phyloP scores from a whole-genome alignment of 2,888 invertebrate species.

The Antheraea assamensis region DNA sequence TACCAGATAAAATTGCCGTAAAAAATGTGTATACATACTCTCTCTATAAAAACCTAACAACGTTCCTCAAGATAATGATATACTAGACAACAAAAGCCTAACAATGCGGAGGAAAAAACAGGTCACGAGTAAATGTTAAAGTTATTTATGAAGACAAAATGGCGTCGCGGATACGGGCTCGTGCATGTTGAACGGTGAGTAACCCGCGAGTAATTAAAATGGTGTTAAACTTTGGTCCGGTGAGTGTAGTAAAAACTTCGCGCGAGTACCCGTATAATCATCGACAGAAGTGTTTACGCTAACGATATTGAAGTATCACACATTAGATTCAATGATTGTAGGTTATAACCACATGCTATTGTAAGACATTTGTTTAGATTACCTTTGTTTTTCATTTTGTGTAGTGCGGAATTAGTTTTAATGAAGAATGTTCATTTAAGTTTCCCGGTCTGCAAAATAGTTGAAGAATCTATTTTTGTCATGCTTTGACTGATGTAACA shows the following conservation, averaged over 20 bases:
- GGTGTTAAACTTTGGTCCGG: constrained; percentile 51
- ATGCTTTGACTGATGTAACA: too few relatives aligned
- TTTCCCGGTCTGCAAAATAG: too few relatives aligned
- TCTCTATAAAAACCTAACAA: not conserved
- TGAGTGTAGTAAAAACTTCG: constrained; percentile 59
- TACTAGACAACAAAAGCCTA: constrained; percentile 19
- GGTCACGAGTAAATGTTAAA: constrained; percentile 18
- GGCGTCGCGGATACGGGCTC: constrained; percentile 33
- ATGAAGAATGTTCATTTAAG: too few relatives aligned
- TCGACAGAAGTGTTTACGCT: not conserved
- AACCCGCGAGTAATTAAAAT: constrained; percentile 61
- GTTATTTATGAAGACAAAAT: constrained; percentile 10
- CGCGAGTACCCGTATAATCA: constrained; percentile 20
- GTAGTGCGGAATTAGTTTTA: too few relatives aligned
- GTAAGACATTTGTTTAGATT: not conserved
- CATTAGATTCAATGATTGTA: not conserved
- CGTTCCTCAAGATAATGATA: constrained; percentile 18
- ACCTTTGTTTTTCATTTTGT: not conserved
- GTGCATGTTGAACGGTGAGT: constrained; percentile 48
- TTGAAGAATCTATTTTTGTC: too few relatives aligned
- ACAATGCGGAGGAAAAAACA: constrained; percentile 20
- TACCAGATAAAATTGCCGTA: not conserved
- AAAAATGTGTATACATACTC: not conserved
- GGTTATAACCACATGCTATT: not conserved
- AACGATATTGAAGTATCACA: not conserved